Evolutionary conservation across 2,888 invertebrate species (phyloP), one percentile per base, ranked within the genome.

Genomic region (Sicus ferrugineus): DNA sequence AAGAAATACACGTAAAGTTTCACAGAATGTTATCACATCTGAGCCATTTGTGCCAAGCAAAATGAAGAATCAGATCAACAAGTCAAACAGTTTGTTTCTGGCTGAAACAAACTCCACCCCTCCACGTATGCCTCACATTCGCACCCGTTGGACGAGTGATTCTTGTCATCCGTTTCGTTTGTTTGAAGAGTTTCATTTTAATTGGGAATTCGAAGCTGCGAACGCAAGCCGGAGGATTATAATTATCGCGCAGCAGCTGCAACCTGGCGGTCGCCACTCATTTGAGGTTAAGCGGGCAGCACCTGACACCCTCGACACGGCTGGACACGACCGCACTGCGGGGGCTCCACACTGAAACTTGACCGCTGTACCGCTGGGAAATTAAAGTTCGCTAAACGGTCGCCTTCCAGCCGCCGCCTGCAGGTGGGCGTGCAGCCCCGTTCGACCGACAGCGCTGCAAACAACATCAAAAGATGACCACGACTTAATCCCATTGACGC

Each of bases 381-480:
- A 82, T 79, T 80, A 81, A 71, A 72, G 69, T 68, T 76, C 75
- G 78, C 78, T 78, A 77, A 77, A 79, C 78, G 79, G 72, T 78
- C 78, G 74, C 73, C n/a, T 21, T 54, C 31, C 21, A 26, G 3
- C 59, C 5, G 62, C 26, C 48, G 9, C 34, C 7, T 1, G 34
- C 14, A 11, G 5, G 34, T 34, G 34, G 31, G 64, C 50, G 50
- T 64, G 52, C 28, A 5, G n/a, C 50, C 19, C 58, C 30, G 26
- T 9, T 3, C n/a, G n/a, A n/a, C n/a, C n/a, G n/a, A 7, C 1
- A n/a, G 31, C 21, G 23, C 54, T 23, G 11, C 23, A 23, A 66
- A 38, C 42, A n/a, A 31, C 58, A 67, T 48, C 58, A 67, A 67
- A 67, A 46, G 48, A 23, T 59, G 23, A 58, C n/a, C n/a, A n/a